These are phyloP conservation scores for Drosophila lacicola DNA, from an alignment of 2,888 invertebrate genomes.

Conservation along the genomic window DNA sequence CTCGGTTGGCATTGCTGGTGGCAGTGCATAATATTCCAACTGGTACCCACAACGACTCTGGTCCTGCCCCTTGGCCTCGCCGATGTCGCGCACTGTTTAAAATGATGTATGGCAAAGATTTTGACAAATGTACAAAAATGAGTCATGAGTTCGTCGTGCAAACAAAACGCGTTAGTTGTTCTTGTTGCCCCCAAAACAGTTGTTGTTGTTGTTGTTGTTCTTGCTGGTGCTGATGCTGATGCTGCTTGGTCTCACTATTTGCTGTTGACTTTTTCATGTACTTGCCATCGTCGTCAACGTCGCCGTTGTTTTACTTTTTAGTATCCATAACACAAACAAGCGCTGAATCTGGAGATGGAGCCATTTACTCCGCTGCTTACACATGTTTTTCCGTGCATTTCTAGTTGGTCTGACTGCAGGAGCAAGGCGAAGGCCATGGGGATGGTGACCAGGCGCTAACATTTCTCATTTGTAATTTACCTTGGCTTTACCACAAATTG, in stretches of 20 bases:
- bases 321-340: slow-evolving; percentile 74
- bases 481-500: slow-evolving; percentile 38
- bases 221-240: slow-evolving; percentile 30
- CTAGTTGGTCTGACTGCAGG: background rate
- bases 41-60: slow-evolving; percentile 31
- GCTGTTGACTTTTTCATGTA: slow-evolving; percentile 79
- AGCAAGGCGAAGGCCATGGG: background rate
- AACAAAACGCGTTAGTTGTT: slow-evolving; percentile 70
- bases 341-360: slow-evolving; percentile 40
- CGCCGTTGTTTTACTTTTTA: slow-evolving; percentile 53
- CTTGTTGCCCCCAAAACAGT: slow-evolving; percentile 27
- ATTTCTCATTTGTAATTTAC: slow-evolving; percentile 69
- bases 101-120: slow-evolving; percentile 82
- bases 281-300: slow-evolving; percentile 51
- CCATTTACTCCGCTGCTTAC: slow-evolving; percentile 55
- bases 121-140: slow-evolving; percentile 83
- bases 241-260: slow-evolving; percentile 62
- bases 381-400: slow-evolving; percentile 58
- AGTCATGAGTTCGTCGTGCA: slow-evolving; percentile 80
- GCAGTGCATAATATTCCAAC: slow-evolving; percentile 42
- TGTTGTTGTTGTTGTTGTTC: slow-evolving; percentile 26
- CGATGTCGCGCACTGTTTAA: slow-evolving; percentile 71
- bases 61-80: slow-evolving; percentile 16
- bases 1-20: background rate
- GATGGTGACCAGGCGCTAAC: slow-evolving; percentile 49